These are phyloP conservation scores for Mnemiopsis leidyi DNA, from an alignment of 37 sponge, comb jelly and placozoan species.

Conservation along the genomic window DNA sequence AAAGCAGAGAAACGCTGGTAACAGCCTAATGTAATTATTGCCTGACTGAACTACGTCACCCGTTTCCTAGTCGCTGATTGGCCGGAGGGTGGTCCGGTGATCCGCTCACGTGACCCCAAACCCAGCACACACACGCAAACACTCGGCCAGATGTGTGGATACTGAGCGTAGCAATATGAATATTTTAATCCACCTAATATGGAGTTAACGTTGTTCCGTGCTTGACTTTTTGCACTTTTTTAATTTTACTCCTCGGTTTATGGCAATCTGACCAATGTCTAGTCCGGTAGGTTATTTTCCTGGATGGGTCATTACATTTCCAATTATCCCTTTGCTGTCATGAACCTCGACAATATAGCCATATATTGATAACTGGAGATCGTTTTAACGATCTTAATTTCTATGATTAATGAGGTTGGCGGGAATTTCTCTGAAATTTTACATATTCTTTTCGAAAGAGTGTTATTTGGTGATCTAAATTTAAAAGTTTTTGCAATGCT, in stretches of 20 bases:
- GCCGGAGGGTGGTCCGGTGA: neutral
- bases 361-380: neutral
- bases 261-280: neutral
- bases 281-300: neutral
- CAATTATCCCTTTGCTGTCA: neutral
- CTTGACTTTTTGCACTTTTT: neutral
- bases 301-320: neutral
- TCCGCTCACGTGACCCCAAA: neutral
- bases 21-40: constrained; percentile 43
- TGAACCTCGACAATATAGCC: neutral
- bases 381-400: neutral
- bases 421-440: neutral
- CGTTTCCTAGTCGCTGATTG: neutral
- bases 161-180: neutral
- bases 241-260: neutral
- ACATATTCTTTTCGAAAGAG: neutral
- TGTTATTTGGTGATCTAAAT: neutral
- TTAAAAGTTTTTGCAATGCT: neutral
- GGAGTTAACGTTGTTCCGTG: neutral
- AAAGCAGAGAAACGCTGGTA: constrained; percentile 22
- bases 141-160: neutral
- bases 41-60: neutral
- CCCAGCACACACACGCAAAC: neutral
- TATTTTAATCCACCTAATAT: neutral
- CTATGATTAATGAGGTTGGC: neutral